Conservation (phyloP, 2,113 vertebrate genomes). For the Prietella phreatophila region DNA sequence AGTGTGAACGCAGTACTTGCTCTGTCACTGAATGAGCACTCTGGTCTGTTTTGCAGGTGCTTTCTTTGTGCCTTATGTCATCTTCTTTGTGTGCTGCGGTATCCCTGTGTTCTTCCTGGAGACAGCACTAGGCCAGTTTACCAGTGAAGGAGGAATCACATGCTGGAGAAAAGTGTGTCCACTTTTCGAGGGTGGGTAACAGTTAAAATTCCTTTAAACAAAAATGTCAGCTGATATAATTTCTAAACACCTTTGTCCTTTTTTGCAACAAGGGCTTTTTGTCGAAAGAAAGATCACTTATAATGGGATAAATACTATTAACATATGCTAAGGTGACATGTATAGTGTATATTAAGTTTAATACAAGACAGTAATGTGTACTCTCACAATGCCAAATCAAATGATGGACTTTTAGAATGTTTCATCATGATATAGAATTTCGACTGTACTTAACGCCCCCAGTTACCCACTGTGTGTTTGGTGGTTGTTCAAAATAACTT, state of each 20-base stretch:
- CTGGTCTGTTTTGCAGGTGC: conserved; percentile 77
- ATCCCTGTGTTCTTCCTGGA: conserved; percentile 98
- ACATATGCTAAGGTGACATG: background rate
- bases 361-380: background rate
- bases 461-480: background rate
- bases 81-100: conserved; percentile 98
- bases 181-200: conserved; percentile 88
- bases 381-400: background rate
- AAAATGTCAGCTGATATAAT: background rate
- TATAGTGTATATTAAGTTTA: background rate
- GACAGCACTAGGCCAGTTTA: conserved; percentile 95
- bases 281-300: background rate
- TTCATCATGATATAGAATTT: background rate
- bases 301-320: background rate
- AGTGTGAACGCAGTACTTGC: background rate
- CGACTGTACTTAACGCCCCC: background rate
- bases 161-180: conserved; percentile 98
- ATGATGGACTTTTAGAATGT: background rate
- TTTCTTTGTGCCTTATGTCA: conserved; percentile 96
- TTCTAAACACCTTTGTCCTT: background rate
- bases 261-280: background rate
- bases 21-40: background rate
- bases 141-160: conserved; percentile 96
- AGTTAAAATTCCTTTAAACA: background rate
- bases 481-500: background rate